These are phyloP conservation scores for Callithrix jacchus DNA, from an alignment of 2,113 vertebrate species.

Conservation along the genomic window DNA sequence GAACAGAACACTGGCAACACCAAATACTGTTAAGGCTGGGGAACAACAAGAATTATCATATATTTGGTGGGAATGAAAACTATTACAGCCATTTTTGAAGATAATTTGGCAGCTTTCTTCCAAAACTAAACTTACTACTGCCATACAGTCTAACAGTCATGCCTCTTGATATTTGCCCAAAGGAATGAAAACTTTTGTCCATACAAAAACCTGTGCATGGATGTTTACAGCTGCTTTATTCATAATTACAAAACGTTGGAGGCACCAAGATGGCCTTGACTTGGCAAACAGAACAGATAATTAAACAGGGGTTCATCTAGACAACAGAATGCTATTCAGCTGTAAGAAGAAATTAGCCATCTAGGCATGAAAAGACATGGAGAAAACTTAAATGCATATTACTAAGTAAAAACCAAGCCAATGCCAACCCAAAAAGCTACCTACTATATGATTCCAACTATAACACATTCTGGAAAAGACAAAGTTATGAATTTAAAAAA, in stretches of 20 bases:
- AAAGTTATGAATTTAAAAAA: neutral
- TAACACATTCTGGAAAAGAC: neutral
- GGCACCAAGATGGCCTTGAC: neutral
- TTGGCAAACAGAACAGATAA: neutral
- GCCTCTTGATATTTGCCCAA: neutral
- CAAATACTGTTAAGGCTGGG: neutral
- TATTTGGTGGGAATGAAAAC: neutral
- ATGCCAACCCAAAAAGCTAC: neutral
- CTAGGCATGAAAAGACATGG: neutral
- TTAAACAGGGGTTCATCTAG: neutral
- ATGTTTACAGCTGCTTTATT: neutral
- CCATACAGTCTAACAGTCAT: neutral
- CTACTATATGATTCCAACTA: neutral
- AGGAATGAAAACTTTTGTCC: neutral
- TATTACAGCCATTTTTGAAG: neutral
- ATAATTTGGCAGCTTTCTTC: neutral
- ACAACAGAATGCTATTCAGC: neutral
- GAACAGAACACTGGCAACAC: neutral
- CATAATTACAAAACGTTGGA: neutral
- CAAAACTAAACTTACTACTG: neutral
- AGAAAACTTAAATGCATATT: neutral
- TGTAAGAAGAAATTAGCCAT: neutral
- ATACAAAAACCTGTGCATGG: neutral
- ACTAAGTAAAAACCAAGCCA: neutral
- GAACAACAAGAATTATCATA: neutral